phyloP scores from a whole-genome alignment of 2,797 vertebrate species.

The Protosalanx chinensis region DNA sequence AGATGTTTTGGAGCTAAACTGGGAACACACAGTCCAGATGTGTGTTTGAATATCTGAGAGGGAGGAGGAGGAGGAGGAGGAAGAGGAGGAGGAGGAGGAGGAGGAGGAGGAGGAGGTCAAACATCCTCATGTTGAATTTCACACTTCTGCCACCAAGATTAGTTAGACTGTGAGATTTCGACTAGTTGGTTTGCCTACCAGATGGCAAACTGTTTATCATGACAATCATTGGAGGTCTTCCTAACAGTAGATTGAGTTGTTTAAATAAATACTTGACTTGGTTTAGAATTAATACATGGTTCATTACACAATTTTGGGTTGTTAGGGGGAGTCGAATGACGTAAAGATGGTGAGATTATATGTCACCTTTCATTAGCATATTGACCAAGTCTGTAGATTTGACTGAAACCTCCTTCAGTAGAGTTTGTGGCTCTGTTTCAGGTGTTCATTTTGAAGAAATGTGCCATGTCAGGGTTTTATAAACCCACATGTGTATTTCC shows the following conservation, averaged over 20 bases:
- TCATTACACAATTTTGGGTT: no score
- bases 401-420: no score
- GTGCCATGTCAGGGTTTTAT: no score
- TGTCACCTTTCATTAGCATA: no score
- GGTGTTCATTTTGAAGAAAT: no score
- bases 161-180: not conserved
- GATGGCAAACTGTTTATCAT: no score
- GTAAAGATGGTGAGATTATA: no score
- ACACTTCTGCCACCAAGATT: conserved; percentile 5
- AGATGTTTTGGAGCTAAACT: not conserved
- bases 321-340: no score
- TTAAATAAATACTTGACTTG: no score
- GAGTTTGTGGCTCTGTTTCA: no score
- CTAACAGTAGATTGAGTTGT: not conserved
- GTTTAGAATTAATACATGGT: no score
- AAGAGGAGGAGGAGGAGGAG: not conserved
- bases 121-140: conserved; percentile 21
- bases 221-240: not conserved
- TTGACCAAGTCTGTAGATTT: no score
- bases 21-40: not conserved
- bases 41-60: not conserved
- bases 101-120: not conserved
- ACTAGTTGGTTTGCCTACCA: not conserved
- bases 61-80: not conserved
- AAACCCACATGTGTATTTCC: not conserved